Conservation (phyloP, 2,888 invertebrate genomes). For the Spatulosminthurus flaviceps region DNA sequence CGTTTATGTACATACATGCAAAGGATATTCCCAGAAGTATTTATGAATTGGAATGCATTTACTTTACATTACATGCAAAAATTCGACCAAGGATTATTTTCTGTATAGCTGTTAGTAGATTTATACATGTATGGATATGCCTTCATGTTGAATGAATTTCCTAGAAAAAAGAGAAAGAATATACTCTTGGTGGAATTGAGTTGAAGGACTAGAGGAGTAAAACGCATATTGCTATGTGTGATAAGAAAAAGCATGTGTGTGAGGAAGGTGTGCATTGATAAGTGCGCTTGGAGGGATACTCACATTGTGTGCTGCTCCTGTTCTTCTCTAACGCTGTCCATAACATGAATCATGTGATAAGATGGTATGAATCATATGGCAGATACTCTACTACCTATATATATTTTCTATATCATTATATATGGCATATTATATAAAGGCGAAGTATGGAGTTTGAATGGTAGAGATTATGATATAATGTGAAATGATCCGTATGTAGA, state of each 20-base stretch:
- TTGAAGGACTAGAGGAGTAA: background rate
- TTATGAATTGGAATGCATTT: constrained; percentile 7
- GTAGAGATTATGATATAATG: background rate
- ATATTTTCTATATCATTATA: background rate
- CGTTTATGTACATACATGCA: too few relatives aligned
- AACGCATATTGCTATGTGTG: background rate
- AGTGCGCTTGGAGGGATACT: background rate
- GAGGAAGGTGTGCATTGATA: constrained; percentile 9
- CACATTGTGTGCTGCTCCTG: too few relatives aligned
- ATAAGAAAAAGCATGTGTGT: background rate
- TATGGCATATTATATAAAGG: background rate
- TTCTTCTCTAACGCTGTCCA: background rate
- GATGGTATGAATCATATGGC: too few relatives aligned
- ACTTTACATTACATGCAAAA: too few relatives aligned
- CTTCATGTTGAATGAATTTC: too few relatives aligned
- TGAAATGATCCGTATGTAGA: background rate
- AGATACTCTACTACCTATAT: too few relatives aligned
- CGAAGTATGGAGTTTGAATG: background rate
- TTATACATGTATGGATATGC: too few relatives aligned
- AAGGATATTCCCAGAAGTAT: background rate
- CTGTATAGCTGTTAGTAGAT: background rate
- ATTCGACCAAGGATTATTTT: background rate
- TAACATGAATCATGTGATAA: background rate
- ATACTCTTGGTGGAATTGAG: too few relatives aligned
- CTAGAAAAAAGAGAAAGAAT: too few relatives aligned